Evolutionary conservation across 2,113 vertebrate genomes (phyloP).

Genomic region (Plecturocebus donacophilus): DNA sequence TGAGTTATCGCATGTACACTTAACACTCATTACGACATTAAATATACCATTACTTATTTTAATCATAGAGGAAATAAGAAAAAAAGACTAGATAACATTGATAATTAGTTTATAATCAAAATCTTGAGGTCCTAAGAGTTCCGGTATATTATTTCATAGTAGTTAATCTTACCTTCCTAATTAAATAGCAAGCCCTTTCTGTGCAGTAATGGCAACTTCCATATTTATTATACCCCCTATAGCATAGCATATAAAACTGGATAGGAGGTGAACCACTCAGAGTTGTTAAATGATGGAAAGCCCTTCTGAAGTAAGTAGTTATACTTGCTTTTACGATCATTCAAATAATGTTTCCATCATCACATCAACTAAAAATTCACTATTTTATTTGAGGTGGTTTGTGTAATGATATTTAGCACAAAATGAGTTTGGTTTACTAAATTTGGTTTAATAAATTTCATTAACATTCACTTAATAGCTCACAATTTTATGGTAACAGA

Average conservation of each 20-base stretch:
- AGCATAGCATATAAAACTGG: background rate
- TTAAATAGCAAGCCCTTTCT: background rate
- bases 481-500: background rate
- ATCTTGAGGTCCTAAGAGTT: background rate
- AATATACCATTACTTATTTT: conserved; percentile 41
- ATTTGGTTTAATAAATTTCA: conserved; percentile 12
- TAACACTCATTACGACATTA: background rate
- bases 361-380: conserved; percentile 37
- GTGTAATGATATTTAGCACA: background rate
- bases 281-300: background rate
- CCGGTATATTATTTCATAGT: background rate
- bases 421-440: background rate
- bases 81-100: background rate
- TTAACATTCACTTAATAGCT: background rate
- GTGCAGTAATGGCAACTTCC: background rate
- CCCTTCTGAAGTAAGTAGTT: background rate
- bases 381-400: background rate
- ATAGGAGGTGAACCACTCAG: background rate
- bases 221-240: background rate
- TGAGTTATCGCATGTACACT: background rate
- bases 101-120: conserved; percentile 15
- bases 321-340: background rate
- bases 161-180: background rate
- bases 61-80: background rate
- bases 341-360: conserved; percentile 7